Conservation (phyloP, 2,888 invertebrate genomes). For the Seira ritae region DNA sequence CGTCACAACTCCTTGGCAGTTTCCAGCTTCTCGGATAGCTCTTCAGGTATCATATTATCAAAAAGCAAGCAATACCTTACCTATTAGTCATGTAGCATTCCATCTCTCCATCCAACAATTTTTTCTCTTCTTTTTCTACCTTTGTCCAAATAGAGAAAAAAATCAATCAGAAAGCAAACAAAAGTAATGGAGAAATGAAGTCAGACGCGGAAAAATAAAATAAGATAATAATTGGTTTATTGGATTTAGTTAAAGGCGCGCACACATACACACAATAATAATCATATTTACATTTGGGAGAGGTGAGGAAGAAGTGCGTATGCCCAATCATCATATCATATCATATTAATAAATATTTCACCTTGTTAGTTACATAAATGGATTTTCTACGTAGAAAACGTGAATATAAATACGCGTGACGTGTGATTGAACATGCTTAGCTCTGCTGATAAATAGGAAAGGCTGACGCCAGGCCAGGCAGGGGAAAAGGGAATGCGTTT, state of each 20-base stretch:
- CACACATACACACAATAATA: too few relatives aligned
- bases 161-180: background rate
- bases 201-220: background rate
- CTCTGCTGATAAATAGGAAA: conserved; percentile 18
- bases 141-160: too few relatives aligned
- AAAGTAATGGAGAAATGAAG: background rate
- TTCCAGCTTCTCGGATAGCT: conserved; percentile 76
- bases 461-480: conserved; percentile 52
- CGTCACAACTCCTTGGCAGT: conserved; percentile 76
- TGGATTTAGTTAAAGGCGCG: background rate
- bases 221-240: conserved; percentile 8
- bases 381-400: background rate
- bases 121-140: too few relatives aligned
- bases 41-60: conserved; percentile 62
- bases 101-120: too few relatives aligned
- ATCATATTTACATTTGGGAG: background rate
- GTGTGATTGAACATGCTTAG: conserved; percentile 4
- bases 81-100: too few relatives aligned
- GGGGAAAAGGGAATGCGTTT: conserved; percentile 27
- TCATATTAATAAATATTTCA: too few relatives aligned
- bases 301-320: background rate
- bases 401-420: background rate
- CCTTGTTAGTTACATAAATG: background rate
- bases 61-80: too few relatives aligned
- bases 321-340: too few relatives aligned